phyloP scores from a whole-genome alignment of 1,140 invertebrate genomes.

The Drosophila novamexicana region DNA sequence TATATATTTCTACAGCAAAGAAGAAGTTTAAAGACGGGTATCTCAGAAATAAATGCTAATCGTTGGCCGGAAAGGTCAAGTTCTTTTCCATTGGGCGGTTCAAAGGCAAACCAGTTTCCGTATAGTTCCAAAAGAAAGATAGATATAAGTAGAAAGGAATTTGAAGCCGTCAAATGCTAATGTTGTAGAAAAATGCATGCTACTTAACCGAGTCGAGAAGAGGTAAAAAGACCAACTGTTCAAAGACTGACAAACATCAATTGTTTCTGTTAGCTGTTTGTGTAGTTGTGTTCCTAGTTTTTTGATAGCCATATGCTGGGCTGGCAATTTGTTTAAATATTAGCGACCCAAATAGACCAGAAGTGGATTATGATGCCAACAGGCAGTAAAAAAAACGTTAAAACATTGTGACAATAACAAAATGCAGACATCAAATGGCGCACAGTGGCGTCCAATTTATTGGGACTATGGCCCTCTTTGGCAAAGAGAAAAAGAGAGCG shows the following conservation, averaged over 20 bases:
- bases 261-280: conserved; percentile 34
- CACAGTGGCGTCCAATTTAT: conserved; percentile 53
- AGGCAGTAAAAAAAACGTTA: conserved; percentile 45
- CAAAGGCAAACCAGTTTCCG: conserved; percentile 66
- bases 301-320: conserved; percentile 6
- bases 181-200: neutral
- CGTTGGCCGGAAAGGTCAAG: conserved; percentile 62
- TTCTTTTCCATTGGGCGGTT: conserved; percentile 40
- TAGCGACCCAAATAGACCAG: conserved; percentile 64
- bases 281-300: conserved; percentile 39
- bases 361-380: conserved; percentile 70
- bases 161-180: conserved; percentile 1
- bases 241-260: conserved; percentile 21
- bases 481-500: conserved; percentile 37
- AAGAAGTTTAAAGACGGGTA: neutral
- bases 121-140: neutral
- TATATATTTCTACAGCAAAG: neutral
- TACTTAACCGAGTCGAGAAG: neutral
- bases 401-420: conserved; percentile 59
- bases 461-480: neutral
- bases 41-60: conserved; percentile 33
- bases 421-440: conserved; percentile 46
- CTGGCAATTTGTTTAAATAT: conserved; percentile 59
- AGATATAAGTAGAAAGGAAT: conserved; percentile 9
- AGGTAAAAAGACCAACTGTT: conserved; percentile 23